phyloP scores from a whole-genome alignment of 30 jellyfish, hydroid and myxozoan species.

The Aurelia coerulea region DNA sequence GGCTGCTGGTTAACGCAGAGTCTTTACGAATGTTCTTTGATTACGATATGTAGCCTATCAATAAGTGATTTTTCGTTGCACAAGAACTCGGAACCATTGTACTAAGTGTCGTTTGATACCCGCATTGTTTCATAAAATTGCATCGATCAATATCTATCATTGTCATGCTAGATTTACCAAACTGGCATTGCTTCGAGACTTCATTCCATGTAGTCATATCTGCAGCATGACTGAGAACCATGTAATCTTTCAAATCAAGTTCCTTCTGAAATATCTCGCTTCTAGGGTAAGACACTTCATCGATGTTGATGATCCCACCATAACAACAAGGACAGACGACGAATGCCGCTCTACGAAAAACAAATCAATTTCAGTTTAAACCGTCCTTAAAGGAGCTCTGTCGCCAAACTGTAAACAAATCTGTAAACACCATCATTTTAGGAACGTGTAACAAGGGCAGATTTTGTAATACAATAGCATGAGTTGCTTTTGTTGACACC shows the following conservation, averaged over 20 bases:
- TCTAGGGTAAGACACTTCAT: constrained; percentile 78
- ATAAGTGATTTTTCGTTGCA: constrained; percentile 82
- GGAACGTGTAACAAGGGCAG: too few relatives aligned
- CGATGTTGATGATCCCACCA: constrained; percentile 77
- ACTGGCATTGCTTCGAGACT: constrained; percentile 46
- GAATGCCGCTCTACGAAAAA: constrained; percentile 79
- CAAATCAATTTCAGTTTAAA: too few relatives aligned
- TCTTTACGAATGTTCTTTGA: too few relatives aligned
- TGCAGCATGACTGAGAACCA: constrained; percentile 82
- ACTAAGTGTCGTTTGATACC: constrained; percentile 48
- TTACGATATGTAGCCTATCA: constrained; percentile 50
- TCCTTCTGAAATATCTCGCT: constrained; percentile 46
- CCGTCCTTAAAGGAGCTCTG: too few relatives aligned
- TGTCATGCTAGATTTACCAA: constrained; percentile 76
- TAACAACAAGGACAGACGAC: constrained; percentile 96
- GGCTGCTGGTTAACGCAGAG: too few relatives aligned
- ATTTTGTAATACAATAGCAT: too few relatives aligned
- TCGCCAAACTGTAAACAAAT: too few relatives aligned
- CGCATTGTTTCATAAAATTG: constrained; percentile 27
- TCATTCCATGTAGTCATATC: constrained; percentile 85
- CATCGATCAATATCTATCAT: constrained; percentile 78
- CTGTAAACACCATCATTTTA: too few relatives aligned
- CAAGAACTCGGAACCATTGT: constrained; percentile 80
- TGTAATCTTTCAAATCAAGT: constrained; percentile 28
- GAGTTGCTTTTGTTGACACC: too few relatives aligned